These are phyloP conservation scores for Uropetala carovei DNA, from an alignment of 2,888 invertebrate genomes.

Conservation along the genomic window DNA sequence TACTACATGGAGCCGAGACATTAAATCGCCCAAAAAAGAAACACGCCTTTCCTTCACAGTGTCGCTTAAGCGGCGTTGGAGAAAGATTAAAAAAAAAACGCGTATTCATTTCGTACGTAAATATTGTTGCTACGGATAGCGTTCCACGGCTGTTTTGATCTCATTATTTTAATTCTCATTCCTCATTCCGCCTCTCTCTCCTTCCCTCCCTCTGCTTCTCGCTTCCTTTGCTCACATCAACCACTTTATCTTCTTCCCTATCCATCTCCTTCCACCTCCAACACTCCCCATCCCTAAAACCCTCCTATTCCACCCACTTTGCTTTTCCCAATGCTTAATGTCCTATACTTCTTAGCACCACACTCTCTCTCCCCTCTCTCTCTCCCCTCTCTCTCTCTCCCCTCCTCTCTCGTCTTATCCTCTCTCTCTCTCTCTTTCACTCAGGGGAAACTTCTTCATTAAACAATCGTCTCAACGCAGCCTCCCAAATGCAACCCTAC, in stretches of 20 bases:
- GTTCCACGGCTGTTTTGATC: constrained; percentile 8
- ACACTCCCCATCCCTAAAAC: background rate
- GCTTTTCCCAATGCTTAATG: background rate
- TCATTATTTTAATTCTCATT: background rate
- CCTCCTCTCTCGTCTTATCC: background rate
- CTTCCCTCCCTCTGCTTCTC: background rate
- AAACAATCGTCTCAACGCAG: background rate
- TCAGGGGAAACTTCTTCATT: background rate
- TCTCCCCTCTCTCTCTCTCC: constrained; percentile 7
- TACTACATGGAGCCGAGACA: background rate
- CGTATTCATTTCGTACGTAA: background rate
- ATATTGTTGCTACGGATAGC: constrained; percentile 10
- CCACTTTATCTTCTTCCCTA: background rate
- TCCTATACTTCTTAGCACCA: background rate
- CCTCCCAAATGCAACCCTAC: background rate
- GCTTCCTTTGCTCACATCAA: background rate
- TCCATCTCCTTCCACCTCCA: background rate
- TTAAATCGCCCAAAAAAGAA: background rate
- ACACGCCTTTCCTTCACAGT: background rate
- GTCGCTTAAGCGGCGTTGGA: background rate
- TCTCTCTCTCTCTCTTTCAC: background rate
- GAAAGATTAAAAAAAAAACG: background rate
- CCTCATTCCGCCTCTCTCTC: background rate
- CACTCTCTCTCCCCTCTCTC: background rate
- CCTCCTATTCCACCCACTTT: background rate